Base-by-base conservation (phyloP, 2,888 invertebrate genomes). In the Cerastis rubricosa region DNA sequence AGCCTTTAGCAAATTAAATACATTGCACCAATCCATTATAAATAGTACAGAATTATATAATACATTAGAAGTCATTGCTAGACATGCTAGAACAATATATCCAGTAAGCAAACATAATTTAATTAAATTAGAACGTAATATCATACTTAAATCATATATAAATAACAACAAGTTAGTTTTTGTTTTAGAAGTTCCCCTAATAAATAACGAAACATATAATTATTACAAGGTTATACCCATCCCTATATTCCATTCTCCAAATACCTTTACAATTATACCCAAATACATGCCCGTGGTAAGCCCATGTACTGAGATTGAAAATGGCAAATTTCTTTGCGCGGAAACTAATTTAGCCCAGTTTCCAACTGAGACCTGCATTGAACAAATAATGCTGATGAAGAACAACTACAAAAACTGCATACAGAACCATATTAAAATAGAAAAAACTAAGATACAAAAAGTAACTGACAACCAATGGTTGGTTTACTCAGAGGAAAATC, bases 251-350 rank as follows among this genome's bases (percentile, higher is more conserved):
- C 57, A 57, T 57, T 57, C 25, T 57, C 57, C 57, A 57, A 57
- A 57, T 57, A 57, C 57, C 14, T 57, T 57, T 57, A 57, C 25
- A 1, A 57, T 57, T 25, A 57, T 57, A 57, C 57, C 25, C 57
- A 57, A 57, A 57, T 57, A 57, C 57, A 57, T 57, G 57, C 57
- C 57, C 25, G 57, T 57, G 57, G 57, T 57, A 57, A 57, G 57
- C 57, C 25, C 57, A 57, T 57, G 57, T 57, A 5, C 57, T 25
- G 57, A 57, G 25, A 57, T 57, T 57, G 57, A 57, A 57, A 57
- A 57, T n/a, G 57, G 25, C 9, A 57, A 25, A 57, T 57, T 57
- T 57, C 57, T 35, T 57, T 25, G 57, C 57, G 25, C n/a, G 25
- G 57, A 57, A 57, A 57, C 57, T 57, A 57, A 57, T 57, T 57